These are phyloP conservation scores for Cephus rjabovi DNA, from an alignment of 2,888 invertebrate species.

Conservation along the genomic window DNA sequence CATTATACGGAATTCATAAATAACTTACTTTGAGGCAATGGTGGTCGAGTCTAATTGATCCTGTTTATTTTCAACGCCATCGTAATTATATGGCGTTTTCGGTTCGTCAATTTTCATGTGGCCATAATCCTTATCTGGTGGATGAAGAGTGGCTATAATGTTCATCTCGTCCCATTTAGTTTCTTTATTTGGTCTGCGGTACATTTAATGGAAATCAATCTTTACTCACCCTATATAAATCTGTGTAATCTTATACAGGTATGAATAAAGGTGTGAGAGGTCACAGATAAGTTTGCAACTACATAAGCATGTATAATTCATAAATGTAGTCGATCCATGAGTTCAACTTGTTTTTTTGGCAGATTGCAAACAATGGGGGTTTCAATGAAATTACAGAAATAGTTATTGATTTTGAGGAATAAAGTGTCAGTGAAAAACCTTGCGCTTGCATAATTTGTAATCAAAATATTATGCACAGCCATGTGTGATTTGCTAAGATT, in stretches of 20 bases:
- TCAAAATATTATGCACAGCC: too few relatives aligned
- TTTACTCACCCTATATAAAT: background rate
- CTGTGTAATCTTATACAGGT: background rate
- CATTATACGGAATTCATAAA: background rate
- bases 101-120: constrained; percentile 99
- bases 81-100: constrained; percentile 89
- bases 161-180: constrained; percentile 99
- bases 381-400: too few relatives aligned
- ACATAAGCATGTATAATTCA: background rate
- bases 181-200: constrained; percentile 66
- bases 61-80: constrained; percentile 71
- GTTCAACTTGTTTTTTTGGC: too few relatives aligned
- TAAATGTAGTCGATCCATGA: background rate
- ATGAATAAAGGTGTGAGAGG: background rate
- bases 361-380: too few relatives aligned
- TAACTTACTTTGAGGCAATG: constrained; percentile 80
- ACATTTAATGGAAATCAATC: background rate
- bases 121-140: constrained; percentile 98
- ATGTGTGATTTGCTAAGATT: too few relatives aligned
- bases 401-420: too few relatives aligned
- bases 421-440: too few relatives aligned
- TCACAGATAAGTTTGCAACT: background rate
- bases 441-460: too few relatives aligned
- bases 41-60: constrained; percentile 76
- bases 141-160: constrained; percentile 97